These are phyloP conservation scores for Xylota sylvarum DNA, from an alignment of 2,888 invertebrate genomes.

Conservation along the genomic window DNA sequence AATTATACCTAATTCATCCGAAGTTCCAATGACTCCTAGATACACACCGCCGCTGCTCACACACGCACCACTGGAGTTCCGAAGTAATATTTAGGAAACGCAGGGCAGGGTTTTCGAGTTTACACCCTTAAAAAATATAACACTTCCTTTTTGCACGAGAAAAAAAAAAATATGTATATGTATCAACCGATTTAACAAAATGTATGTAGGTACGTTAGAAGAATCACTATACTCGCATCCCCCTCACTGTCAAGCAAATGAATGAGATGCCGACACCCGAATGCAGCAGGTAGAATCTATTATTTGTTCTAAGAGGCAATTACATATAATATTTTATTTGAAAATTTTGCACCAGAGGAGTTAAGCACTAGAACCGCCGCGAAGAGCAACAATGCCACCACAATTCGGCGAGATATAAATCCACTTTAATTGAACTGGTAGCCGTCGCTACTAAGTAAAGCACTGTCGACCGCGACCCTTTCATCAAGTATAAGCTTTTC, in stretches of 20 bases:
- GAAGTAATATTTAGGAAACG: constrained; percentile 56
- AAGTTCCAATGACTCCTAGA: constrained; percentile 59
- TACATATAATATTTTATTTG: constrained; percentile 38
- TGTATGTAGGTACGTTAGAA: not conserved
- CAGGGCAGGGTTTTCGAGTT: constrained; percentile 73
- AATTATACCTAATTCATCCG: constrained; percentile 54
- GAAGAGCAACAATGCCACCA: constrained; percentile 74
- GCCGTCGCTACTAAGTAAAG: constrained; percentile 67
- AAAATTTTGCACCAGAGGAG: constrained; percentile 65
- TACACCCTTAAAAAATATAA: constrained; percentile 72
- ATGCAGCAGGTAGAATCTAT: constrained; percentile 44
- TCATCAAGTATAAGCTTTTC: constrained; percentile 59
- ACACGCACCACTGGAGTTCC: constrained; percentile 42
- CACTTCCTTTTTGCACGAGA: constrained; percentile 58
- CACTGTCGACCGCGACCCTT: constrained; percentile 61
- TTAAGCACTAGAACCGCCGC: constrained; percentile 51
- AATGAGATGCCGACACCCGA: constrained; percentile 45
- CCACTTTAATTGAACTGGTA: constrained; percentile 69
- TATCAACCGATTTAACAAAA: constrained; percentile 34
- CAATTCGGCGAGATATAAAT: constrained; percentile 64
- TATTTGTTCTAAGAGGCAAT: constrained; percentile 31
- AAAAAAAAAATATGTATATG: constrained; percentile 40
- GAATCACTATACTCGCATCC: not conserved
- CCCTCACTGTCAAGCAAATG: constrained; percentile 21
- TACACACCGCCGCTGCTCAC: constrained; percentile 60